phyloP scores from a whole-genome alignment of 2,797 vertebrate species.

The Acanthopagrus latus region DNA sequence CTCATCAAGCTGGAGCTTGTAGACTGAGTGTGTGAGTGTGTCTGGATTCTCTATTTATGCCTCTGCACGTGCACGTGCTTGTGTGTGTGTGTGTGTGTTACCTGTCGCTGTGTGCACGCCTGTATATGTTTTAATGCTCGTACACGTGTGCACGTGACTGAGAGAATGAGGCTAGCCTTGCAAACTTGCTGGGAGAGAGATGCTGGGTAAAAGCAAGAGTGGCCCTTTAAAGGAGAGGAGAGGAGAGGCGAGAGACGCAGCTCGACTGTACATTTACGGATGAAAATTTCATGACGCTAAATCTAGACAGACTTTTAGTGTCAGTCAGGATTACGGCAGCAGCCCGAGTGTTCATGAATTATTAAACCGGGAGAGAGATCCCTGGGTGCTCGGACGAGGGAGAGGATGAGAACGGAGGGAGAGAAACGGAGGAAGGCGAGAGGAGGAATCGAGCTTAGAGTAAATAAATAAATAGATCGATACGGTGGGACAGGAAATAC shows the following conservation, averaged over 20 bases:
- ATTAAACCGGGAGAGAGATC: constrained; percentile 82
- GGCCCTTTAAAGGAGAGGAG: constrained; percentile 50
- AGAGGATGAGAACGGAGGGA: constrained; percentile 37
- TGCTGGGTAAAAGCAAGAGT: constrained; percentile 63
- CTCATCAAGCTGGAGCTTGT: constrained; percentile 45
- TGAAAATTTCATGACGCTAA: constrained; percentile 89
- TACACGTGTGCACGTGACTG: constrained; percentile 39
- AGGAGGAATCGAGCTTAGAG: constrained; percentile 53
- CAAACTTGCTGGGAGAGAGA: constrained; percentile 26
- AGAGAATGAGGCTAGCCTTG: constrained; percentile 44
- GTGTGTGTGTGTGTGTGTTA: constrained; percentile 23
- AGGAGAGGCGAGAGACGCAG: constrained; percentile 43
- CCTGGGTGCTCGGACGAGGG: constrained; percentile 57
- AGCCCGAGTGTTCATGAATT: constrained; percentile 84
- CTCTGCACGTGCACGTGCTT: background rate
- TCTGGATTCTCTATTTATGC: constrained; percentile 13
- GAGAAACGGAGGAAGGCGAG: constrained; percentile 18
- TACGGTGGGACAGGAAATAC: constrained; percentile 45
- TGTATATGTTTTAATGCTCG: constrained; percentile 28
- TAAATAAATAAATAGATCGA: constrained; percentile 79
- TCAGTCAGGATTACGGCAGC: constrained; percentile 87
- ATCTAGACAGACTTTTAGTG: constrained; percentile 91
- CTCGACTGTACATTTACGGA: constrained; percentile 77
- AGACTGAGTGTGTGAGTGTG: constrained; percentile 4
- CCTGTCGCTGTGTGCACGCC: constrained; percentile 39